A percentile compares a stretch with the other conserved stretches of the same genome.
Conservation (phyloP, 2,113 vertebrate species). For the Echinops telfairi region DNA sequence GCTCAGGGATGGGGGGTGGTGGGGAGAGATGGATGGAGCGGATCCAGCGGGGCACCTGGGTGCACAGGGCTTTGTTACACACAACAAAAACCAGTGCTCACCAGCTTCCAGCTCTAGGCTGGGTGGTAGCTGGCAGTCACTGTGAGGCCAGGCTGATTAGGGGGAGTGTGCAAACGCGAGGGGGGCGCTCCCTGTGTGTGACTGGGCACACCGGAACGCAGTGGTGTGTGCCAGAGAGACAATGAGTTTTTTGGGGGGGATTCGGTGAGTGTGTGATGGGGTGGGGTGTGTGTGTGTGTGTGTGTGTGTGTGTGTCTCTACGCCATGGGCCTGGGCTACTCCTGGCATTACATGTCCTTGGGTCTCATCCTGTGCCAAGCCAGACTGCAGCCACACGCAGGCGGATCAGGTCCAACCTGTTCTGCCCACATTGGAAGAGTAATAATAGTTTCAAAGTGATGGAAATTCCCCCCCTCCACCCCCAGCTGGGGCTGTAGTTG, state of each 20-base stretch:
- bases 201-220: constrained; percentile 70
- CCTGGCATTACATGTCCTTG: constrained; percentile 40
- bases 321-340: constrained; percentile 52
- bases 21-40: constrained; percentile 67
- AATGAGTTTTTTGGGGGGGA: constrained; percentile 57
- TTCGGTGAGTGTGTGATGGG: constrained; percentile 65
- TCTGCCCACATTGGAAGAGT: constrained; percentile 38
- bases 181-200: constrained; percentile 67
- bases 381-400: constrained; percentile 32
- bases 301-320: background rate
- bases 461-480: constrained; percentile 32
- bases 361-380: constrained; percentile 55
- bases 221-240: constrained; percentile 25
- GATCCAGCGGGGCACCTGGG: constrained; percentile 66
- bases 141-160: background rate
- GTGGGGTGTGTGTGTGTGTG: background rate
- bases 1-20: constrained; percentile 60
- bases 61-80: constrained; percentile 76
- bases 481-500: constrained; percentile 3
- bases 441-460: constrained; percentile 67
- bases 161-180: constrained; percentile 62
- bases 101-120: constrained; percentile 62
- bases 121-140: background rate
- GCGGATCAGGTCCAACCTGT: constrained; percentile 73
- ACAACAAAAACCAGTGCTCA: constrained; percentile 66